Evolutionary conservation across 2,888 invertebrate species (phyloP).

Genomic region (Smittia sp.): DNA sequence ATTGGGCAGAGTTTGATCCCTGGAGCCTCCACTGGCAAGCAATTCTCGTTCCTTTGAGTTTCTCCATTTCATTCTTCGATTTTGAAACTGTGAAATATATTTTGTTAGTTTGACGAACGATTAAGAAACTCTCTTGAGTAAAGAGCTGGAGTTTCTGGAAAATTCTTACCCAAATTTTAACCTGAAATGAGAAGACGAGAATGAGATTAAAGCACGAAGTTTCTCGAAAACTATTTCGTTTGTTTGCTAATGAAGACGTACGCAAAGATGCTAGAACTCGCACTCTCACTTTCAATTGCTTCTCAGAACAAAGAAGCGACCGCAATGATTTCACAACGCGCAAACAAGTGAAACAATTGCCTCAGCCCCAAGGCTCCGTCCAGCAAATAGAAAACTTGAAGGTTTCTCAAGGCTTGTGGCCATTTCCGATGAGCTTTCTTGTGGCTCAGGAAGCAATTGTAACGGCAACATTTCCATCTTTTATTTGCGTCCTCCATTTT

Average conservation of each 20-base stretch:
- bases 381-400: no score
- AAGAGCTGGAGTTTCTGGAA: slow-evolving; percentile 11
- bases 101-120: slow-evolving; percentile 46
- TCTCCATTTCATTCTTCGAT: slow-evolving; percentile 95
- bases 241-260: no score
- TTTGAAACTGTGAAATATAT: slow-evolving; percentile 67
- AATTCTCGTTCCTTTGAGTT: slow-evolving; percentile 96
- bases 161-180: slow-evolving; percentile 58
- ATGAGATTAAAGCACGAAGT: not conserved
- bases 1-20: slow-evolving; percentile 93
- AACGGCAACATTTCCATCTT: not conserved
- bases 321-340: not conserved
- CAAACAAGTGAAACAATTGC: no score
- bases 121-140: not conserved
- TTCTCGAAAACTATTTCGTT: slow-evolving; percentile 5
- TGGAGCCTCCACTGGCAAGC: slow-evolving; percentile 86
- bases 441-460: not conserved
- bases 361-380: no score
- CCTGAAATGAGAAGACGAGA: slow-evolving; percentile 53
- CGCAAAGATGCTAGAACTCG: not conserved
- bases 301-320: not conserved
- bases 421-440: not conserved
- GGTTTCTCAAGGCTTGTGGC: no score
- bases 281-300: not conserved
- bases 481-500: slow-evolving; percentile 4